Conservation (phyloP, 2,797 vertebrate genomes). For the Spinibarbus caldwelli region DNA sequence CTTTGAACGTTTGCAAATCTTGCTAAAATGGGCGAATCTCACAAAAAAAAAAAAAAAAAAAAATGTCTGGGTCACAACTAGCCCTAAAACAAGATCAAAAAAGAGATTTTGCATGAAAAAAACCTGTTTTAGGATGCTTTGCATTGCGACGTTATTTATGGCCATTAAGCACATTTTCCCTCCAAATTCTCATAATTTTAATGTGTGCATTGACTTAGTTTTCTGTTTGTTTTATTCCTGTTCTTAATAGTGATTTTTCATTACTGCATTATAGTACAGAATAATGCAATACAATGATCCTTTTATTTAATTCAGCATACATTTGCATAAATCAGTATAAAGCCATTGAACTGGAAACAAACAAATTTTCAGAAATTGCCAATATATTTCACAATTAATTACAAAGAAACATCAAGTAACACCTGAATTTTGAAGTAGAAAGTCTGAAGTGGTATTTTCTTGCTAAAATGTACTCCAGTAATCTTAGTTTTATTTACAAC, state of each 20-base stretch:
- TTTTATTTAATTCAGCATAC: too few species aligned
- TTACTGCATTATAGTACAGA: neutral
- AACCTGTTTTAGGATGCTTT: neutral
- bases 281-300: too few species aligned
- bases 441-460: too few species aligned
- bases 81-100: constrained; percentile 12
- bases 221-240: neutral
- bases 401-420: too few species aligned
- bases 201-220: neutral
- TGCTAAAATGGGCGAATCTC: constrained; percentile 9
- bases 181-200: neutral
- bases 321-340: too few species aligned
- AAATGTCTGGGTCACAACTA: constrained; percentile 39
- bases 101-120: neutral
- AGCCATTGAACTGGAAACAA: too few species aligned
- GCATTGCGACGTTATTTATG: neutral
- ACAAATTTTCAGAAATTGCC: too few species aligned
- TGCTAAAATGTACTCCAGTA: too few species aligned
- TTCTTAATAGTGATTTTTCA: neutral
- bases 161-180: neutral
- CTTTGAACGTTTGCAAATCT: neutral
- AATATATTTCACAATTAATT: too few species aligned
- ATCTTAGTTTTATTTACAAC: too few species aligned
- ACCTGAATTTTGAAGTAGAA: too few species aligned
- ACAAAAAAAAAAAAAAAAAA: neutral